Conservation (phyloP, 2,888 invertebrate species). For the Cinara cedri region DNA sequence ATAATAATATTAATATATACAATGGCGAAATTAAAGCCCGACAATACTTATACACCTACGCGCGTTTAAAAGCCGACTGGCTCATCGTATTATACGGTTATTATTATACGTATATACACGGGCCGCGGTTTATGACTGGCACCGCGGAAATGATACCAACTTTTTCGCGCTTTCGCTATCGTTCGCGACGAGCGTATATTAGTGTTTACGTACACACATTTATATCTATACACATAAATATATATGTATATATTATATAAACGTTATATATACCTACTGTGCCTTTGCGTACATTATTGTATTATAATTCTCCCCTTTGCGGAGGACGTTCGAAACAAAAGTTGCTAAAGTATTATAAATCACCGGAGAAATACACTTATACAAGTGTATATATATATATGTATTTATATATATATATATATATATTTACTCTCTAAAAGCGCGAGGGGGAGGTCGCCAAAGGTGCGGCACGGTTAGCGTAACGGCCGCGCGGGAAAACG, state of each 20-base stretch:
- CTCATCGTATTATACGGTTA: background rate
- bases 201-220: too few relatives aligned
- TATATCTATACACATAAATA: too few relatives aligned
- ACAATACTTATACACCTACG: background rate
- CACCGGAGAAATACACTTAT: slow-evolving; percentile 25
- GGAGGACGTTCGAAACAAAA: slow-evolving; percentile 25
- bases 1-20: background rate
- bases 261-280: too few relatives aligned
- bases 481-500: background rate
- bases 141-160: slow-evolving; percentile 35
- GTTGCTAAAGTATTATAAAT: slow-evolving; percentile 39
- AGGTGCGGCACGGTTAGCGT: background rate
- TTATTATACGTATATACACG: too few relatives aligned
- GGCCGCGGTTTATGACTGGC: slow-evolving; percentile 33
- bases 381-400: too few relatives aligned
- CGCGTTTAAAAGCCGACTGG: background rate
- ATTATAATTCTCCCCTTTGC: too few relatives aligned
- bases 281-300: too few relatives aligned
- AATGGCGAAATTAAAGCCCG: too few relatives aligned
- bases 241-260: too few relatives aligned
- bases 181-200: background rate
- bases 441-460: background rate
- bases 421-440: background rate
- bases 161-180: slow-evolving; percentile 17
- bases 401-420: too few relatives aligned